phyloP scores from a whole-genome alignment of 1,140 invertebrate genomes.

The Sycophila sp. region DNA sequence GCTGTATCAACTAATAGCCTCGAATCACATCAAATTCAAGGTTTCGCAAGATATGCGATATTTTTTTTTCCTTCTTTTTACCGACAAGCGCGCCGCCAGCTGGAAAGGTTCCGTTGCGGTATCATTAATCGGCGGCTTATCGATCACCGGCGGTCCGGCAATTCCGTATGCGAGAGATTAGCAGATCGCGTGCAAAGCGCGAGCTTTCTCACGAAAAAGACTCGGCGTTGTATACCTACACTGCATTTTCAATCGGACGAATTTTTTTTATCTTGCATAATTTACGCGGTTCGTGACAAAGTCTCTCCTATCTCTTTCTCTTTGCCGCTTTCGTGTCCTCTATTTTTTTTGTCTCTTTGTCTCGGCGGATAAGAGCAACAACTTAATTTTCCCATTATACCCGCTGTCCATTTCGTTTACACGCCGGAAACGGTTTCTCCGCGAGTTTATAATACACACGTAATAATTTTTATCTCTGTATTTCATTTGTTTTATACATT shows the following conservation, averaged over 20 bases:
- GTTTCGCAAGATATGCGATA: conserved; percentile 22
- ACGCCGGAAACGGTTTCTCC: too few species aligned
- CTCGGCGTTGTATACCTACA: too few species aligned
- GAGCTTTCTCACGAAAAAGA: conserved; percentile 7
- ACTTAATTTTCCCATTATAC: background rate
- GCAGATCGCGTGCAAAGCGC: background rate
- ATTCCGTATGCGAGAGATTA: conserved; percentile 6
- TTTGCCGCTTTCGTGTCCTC: too few species aligned
- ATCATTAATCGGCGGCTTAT: conserved; percentile 21
- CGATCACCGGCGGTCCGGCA: conserved; percentile 1
- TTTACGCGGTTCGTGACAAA: too few species aligned
- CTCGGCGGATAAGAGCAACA: background rate
- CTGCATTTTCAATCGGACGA: background rate
- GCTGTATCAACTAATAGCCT: background rate
- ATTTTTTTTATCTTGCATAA: conserved; percentile 6
- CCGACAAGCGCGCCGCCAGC: background rate
- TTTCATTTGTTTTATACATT: too few species aligned
- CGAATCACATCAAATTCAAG: conserved; percentile 4
- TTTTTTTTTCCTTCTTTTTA: background rate
- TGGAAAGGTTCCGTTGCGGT: background rate
- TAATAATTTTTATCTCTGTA: too few species aligned
- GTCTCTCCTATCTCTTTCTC: too few species aligned
- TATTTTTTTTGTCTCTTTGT: background rate
- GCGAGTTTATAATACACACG: too few species aligned
- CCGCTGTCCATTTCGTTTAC: background rate